Percentiles rank a stretch among this genome's conserved stretches.
phyloP scores from a whole-genome alignment of 2,113 vertebrate genomes.

The Dasyornis broadbenti region DNA sequence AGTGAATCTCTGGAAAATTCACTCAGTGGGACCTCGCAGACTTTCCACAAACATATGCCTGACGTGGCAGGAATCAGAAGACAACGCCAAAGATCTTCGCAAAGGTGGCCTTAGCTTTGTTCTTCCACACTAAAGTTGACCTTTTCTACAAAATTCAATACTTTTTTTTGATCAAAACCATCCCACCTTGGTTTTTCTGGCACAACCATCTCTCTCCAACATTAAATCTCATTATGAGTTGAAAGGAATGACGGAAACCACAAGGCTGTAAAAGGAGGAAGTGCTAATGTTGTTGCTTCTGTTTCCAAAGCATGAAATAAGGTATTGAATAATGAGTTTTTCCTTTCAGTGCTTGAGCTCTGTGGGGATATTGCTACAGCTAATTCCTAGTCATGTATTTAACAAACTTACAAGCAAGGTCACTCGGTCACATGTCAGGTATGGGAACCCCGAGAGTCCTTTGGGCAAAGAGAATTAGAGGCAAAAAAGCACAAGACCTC shows the following conservation, averaged over 20 bases:
- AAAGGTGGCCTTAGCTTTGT: neutral
- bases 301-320: constrained; percentile 35
- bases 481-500: neutral
- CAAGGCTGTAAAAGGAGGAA: constrained; percentile 1
- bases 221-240: neutral
- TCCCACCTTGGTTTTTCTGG: neutral
- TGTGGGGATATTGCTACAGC: constrained; percentile 36
- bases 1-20: neutral
- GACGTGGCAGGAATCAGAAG: neutral
- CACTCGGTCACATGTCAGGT: neutral
- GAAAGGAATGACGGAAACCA: neutral
- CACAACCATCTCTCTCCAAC: neutral
- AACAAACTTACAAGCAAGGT: neutral
- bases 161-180: neutral
- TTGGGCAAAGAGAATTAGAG: neutral
- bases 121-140: neutral
- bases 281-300: constrained; percentile 7
- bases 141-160: neutral
- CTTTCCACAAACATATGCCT: constrained; percentile 37
- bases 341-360: neutral
- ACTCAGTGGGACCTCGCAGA: neutral
- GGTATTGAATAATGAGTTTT: constrained; percentile 42
- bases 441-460: accelerated
- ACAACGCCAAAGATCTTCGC: neutral
- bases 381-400: neutral